phyloP scores from a whole-genome alignment of 2,797 vertebrate species.

The Limosa lapponica region DNA sequence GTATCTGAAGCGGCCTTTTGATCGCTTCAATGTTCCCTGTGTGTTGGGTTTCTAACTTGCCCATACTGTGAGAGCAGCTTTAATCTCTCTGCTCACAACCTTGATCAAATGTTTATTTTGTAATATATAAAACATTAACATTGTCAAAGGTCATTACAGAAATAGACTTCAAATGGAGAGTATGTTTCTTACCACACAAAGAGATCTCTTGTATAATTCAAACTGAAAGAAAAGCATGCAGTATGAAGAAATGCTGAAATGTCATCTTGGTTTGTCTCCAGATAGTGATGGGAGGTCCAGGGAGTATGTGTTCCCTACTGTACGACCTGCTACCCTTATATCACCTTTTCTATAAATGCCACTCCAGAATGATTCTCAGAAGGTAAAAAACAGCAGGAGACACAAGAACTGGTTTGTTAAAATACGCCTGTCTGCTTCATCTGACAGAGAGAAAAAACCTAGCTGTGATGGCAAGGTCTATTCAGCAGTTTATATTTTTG shows the following conservation, averaged over 20 bases:
- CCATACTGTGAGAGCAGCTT: not conserved
- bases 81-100: not conserved
- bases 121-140: constrained; percentile 5
- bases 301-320: not conserved
- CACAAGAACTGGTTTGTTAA: not conserved
- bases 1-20: not conserved
- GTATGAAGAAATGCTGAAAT: constrained; percentile 7
- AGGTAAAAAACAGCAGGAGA: not conserved
- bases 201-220: constrained; percentile 5
- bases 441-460: not conserved
- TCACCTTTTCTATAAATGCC: not conserved
- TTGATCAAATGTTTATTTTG: constrained; percentile 26
- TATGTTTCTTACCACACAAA: constrained; percentile 28
- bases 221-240: not conserved
- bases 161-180: constrained; percentile 1
- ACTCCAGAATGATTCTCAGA: not conserved
- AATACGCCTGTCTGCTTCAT: not conserved
- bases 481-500: not conserved
- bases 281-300: not conserved
- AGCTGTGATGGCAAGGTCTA: not conserved
- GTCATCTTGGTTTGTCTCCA: not conserved
- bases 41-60: not conserved
- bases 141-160: constrained; percentile 23
- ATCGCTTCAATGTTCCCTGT: not conserved
- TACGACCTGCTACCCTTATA: not conserved